phyloP scores from a whole-genome alignment of 1,140 invertebrate genomes.

The Aphelinus certus region DNA sequence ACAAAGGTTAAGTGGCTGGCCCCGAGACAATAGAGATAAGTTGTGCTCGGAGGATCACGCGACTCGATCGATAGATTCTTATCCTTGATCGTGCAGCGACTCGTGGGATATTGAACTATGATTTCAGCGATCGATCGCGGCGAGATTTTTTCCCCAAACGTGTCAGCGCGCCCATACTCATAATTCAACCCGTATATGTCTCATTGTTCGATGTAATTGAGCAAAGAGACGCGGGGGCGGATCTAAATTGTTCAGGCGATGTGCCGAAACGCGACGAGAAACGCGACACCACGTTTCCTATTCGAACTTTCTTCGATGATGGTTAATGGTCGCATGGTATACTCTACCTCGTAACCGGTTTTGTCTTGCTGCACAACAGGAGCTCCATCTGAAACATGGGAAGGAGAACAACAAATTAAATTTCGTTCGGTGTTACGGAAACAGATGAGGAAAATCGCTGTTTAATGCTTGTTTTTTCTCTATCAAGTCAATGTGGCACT shows the following conservation, averaged over 20 bases:
- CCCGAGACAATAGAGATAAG: background rate
- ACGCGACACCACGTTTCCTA: background rate
- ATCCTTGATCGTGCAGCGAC: background rate
- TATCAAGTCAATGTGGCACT: no score
- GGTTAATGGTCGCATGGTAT: background rate
- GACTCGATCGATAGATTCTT: constrained; percentile 4
- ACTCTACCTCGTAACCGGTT: constrained; percentile 50
- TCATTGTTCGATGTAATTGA: background rate
- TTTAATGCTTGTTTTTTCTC: no score
- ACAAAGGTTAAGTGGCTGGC: no score
- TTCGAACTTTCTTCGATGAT: no score
- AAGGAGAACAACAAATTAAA: constrained; percentile 19
- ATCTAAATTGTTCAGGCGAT: no score
- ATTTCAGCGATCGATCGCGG: constrained; percentile 18
- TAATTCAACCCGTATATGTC: background rate
- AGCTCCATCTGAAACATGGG: constrained; percentile 54
- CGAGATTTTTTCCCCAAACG: background rate
- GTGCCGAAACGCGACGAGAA: background rate
- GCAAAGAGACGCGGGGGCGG: background rate
- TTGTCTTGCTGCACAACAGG: constrained; percentile 46
- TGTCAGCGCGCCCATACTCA: background rate
- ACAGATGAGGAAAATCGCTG: no score
- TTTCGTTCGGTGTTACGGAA: background rate
- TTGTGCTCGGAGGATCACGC: background rate
- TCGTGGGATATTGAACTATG: constrained; percentile 41